Percentiles rank a stretch among this genome's conserved stretches.
phyloP scores from a whole-genome alignment of 1,140 invertebrate genomes.

The Spodoptera litura region DNA sequence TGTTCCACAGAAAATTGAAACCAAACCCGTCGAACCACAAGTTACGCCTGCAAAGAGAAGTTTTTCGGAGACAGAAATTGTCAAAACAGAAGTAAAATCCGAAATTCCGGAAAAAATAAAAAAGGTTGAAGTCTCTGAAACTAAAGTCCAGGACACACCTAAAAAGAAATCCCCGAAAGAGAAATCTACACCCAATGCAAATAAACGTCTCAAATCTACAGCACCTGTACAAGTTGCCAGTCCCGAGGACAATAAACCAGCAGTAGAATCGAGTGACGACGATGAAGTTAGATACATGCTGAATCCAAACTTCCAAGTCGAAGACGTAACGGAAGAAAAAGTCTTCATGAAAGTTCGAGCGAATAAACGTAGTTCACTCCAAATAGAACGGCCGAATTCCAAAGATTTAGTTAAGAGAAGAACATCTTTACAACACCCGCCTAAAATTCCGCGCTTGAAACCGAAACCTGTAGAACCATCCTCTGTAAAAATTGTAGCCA shows the following conservation, averaged over 20 bases:
- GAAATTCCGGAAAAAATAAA: constrained; percentile 23
- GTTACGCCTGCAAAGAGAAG: constrained; percentile 13
- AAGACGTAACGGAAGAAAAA: constrained; percentile 64
- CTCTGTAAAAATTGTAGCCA: constrained; percentile 46
- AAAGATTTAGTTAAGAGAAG: constrained; percentile 77
- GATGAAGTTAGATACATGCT: constrained; percentile 82
- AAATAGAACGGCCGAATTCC: constrained; percentile 75
- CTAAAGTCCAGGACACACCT: constrained; percentile 56
- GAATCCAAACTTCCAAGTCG: constrained; percentile 73
- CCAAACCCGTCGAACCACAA: neutral
- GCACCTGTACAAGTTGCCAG: constrained; percentile 43
- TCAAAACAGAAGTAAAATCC: constrained; percentile 51
- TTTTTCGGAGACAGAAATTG: constrained; percentile 59
- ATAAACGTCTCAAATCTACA: constrained; percentile 65
- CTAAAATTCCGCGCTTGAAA: constrained; percentile 75
- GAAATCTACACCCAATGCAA: constrained; percentile 62
- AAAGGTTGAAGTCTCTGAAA: constrained; percentile 48
- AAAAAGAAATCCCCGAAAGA: constrained; percentile 73
- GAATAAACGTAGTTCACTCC: constrained; percentile 76
- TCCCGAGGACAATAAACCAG: constrained; percentile 53
- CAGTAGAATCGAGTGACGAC: constrained; percentile 71
- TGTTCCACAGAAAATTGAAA: constrained; percentile 10
- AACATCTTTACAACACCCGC: constrained; percentile 75
- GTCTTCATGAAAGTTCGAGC: constrained; percentile 77
- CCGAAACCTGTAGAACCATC: constrained; percentile 61